Evolutionary conservation across 2,113 vertebrate genomes (phyloP).

Genomic region (Cinclus mexicanus): DNA sequence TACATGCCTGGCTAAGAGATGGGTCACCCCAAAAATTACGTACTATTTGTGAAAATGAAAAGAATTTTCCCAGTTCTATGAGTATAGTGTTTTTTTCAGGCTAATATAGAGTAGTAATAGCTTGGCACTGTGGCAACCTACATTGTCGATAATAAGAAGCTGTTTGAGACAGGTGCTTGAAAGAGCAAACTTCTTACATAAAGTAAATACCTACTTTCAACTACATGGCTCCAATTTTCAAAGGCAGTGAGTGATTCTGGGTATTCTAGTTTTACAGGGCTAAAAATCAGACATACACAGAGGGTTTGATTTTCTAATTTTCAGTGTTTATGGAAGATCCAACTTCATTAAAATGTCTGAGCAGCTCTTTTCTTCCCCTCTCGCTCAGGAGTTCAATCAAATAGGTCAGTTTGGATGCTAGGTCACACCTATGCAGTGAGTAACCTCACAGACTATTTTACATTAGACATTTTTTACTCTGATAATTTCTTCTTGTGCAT

Average conservation of each 20-base stretch:
- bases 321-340: not conserved
- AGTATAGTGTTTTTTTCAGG: slow-evolving; percentile 26
- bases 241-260: not conserved
- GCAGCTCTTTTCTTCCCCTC: not conserved
- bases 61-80: slow-evolving; percentile 28
- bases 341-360: slow-evolving; percentile 19
- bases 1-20: slow-evolving; percentile 18
- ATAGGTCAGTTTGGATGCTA: not conserved
- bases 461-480: not conserved
- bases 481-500: not conserved
- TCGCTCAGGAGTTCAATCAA: not conserved
- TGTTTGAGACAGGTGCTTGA: slow-evolving; percentile 43
- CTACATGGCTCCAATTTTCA: slow-evolving; percentile 7
- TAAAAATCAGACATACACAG: not conserved
- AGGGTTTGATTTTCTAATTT: slow-evolving; percentile 24
- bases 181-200: not conserved
- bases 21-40: slow-evolving; percentile 62
- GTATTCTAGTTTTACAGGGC: not conserved
- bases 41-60: slow-evolving; percentile 42
- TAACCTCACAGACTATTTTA: not conserved
- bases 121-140: slow-evolving; percentile 22
- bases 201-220: slow-evolving; percentile 40
- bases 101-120: slow-evolving; percentile 1
- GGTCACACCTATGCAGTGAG: not conserved
- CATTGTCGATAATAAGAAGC: slow-evolving; percentile 16